A percentile compares a stretch with the other conserved stretches of the same genome.
These are phyloP conservation scores for Brachyalestes nurse DNA, from an alignment of 2,797 vertebrate species.

Conservation along the genomic window DNA sequence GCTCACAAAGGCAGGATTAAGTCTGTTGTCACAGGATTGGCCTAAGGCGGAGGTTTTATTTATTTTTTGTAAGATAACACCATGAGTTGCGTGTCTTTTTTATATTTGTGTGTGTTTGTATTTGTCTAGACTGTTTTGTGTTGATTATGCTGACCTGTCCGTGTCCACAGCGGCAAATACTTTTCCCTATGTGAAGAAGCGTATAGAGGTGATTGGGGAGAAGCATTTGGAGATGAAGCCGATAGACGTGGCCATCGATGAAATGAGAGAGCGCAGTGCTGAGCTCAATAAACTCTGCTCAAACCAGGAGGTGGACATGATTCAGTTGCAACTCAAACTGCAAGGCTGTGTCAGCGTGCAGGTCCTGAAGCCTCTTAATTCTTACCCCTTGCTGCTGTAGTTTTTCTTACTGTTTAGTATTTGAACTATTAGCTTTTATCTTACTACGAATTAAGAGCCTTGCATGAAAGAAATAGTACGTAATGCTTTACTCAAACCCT, in stretches of 20 bases:
- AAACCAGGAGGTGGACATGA: constrained; percentile 87
- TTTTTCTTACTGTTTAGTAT: neutral
- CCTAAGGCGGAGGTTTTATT: neutral
- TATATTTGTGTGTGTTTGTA: neutral
- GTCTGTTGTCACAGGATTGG: neutral
- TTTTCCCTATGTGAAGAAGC: constrained; percentile 96
- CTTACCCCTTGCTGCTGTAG: constrained; percentile 24
- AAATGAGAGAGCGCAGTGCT: constrained; percentile 89
- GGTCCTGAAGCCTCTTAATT: constrained; percentile 70
- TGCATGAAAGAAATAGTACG: too few relatives aligned
- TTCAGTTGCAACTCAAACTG: constrained; percentile 95
- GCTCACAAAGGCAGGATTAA: neutral
- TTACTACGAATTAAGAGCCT: too few relatives aligned
- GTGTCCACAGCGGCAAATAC: constrained; percentile 81
- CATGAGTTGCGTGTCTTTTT: neutral
- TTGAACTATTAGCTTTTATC: neutral
- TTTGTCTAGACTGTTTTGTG: neutral
- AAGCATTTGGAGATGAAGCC: constrained; percentile 93
- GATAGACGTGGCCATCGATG: constrained; percentile 93
- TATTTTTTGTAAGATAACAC: neutral
- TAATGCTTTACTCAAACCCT: too few relatives aligned
- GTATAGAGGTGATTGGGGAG: constrained; percentile 88
- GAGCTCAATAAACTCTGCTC: constrained; percentile 92
- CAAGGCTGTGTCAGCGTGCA: constrained; percentile 98
- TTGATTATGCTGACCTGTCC: neutral